Percentiles rank a stretch among this genome's conserved stretches.
Evolutionary conservation across 2,888 invertebrate species (phyloP).

Genomic region (Mythimna albipuncta): DNA sequence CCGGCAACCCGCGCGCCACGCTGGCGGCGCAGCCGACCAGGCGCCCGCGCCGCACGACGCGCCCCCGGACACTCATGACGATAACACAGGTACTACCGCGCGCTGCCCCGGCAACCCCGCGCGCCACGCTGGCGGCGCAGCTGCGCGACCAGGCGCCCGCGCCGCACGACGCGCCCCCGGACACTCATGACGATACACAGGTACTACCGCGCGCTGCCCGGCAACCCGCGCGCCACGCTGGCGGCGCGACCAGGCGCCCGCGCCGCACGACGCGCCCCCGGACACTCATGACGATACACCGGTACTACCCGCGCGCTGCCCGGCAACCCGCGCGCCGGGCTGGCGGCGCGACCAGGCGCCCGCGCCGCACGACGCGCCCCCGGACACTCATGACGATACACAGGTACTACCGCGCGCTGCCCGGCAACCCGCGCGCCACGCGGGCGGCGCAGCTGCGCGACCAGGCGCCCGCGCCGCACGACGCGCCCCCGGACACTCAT

Average conservation of each 20-base stretch:
- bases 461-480: constrained; percentile 59
- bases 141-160: constrained; percentile 80
- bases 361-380: constrained; percentile 20
- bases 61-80: constrained; percentile 5
- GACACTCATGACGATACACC: not conserved
- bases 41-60: constrained; percentile 62
- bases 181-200: not conserved
- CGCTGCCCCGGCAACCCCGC: constrained; percentile 96
- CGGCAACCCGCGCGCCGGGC: constrained; percentile 94
- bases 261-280: constrained; percentile 20
- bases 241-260: constrained; percentile 88
- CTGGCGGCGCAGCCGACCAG: constrained; percentile 91
- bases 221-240: constrained; percentile 94
- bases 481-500: constrained; percentile 22
- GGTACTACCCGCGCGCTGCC: constrained; percentile 97
- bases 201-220: constrained; percentile 97
- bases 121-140: constrained; percentile 93
- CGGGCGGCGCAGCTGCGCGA: constrained; percentile 92
- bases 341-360: constrained; percentile 90
- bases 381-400: not conserved
- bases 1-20: constrained; percentile 94
- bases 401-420: constrained; percentile 97
- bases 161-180: constrained; percentile 21
- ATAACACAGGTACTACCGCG: constrained; percentile 94
- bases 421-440: constrained; percentile 94